Base-by-base conservation (phyloP, 2,113 vertebrate species). In the Todiramphus saurophagus region DNA sequence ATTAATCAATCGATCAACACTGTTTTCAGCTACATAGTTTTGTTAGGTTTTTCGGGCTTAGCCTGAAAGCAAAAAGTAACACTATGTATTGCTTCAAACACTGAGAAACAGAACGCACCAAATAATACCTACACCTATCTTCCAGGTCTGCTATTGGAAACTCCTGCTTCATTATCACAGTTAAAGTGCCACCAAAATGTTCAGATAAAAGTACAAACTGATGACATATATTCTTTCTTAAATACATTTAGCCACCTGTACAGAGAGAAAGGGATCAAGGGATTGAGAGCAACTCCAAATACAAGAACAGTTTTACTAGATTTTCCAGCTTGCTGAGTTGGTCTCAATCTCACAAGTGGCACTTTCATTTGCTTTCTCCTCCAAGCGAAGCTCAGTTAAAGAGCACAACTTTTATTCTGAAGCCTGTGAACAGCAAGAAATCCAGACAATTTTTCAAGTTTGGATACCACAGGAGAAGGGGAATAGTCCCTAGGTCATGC, bases 401-500 rank as follows among this genome's bases (percentile, higher is more conserved):
- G 51, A 87, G 66, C 24, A 90, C 44, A 95, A 44, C n/a, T 95
- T 83, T 95, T 70, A 90, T 84, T 91, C 35, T 79, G 73, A 86
- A 94, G 41, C 37, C 59, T 84, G 30, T 31, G 78, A 39, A 93
- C 35, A 74, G 62, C 50, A 73, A 93, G 56, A 68, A 89, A 95
- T 94, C 31, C 41, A 39, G 85, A 72, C 55, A 83, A 94, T 89
- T 94, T 94, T 91, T 92, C 48, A 94, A 94, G 28, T 56, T 76
- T 63, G 78, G 66, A 94, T 62, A 53, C 69, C 48, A 78, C 23
- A 79, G 60, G 41, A 84, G 48, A 85, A 85, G 20, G 56, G 35
- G 51, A 89, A 95, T 77, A 73, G 90, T 89, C 73, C 58, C 64
- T 82, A 35, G 33, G 66, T 74, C 70, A 87, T 48, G 53, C 66